Evolutionary conservation across 35 echinoderm and acorn worm species (phyloP), one percentile per base, ranked within the genome.

Genomic region (Eucidaris tribuloides): DNA sequence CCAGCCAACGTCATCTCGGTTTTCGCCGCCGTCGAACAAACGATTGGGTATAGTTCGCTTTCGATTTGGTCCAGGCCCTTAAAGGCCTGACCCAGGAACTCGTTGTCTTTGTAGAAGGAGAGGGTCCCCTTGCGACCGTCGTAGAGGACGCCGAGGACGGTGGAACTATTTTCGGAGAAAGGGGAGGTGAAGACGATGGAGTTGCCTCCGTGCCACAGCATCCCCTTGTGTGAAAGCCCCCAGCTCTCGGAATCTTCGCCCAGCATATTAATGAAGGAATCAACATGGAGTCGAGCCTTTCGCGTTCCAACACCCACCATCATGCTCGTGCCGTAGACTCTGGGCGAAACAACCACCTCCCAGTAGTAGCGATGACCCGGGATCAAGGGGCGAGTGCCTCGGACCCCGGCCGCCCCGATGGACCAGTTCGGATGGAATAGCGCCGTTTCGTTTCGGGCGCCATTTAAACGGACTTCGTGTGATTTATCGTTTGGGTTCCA

Each of bases 391-490:
- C 79, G 78, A 40, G 81, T 89, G 18, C 94, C 94, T n/a, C 94
- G 81, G 0, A 89, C 86, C 36, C 72, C 94, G 5, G 94, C 94
- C 0, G 94, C 88, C 17, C 89, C 94, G 30, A 88, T 87, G 15
- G 94, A 97, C 94, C 94, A 97, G 42, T 87, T 88, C 15, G 94
- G 94, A 60, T 97, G 94, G 55, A 97, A 97, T 20, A 84, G 52
- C 1, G 85, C 86, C 30, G 63, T 78, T 44, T 83, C 71, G 50
- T 86, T 82, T 3, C 57, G 43, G 4, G 29, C 42, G 0, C 89
- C 94, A 30, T 54, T 78, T 35, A 97, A 27, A 13, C 55, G 48
- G 4, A 92, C 86, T 46, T 97, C 94, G 37, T 89, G 94, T 3
- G 94, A 97, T 45, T 91, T 97, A 23, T 92, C 90, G 14, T 60